A percentile compares a stretch with the other conserved stretches of the same genome.
These are phyloP conservation scores for Poecilus cupreus DNA, from an alignment of 2,888 invertebrate genomes.

Conservation along the genomic window DNA sequence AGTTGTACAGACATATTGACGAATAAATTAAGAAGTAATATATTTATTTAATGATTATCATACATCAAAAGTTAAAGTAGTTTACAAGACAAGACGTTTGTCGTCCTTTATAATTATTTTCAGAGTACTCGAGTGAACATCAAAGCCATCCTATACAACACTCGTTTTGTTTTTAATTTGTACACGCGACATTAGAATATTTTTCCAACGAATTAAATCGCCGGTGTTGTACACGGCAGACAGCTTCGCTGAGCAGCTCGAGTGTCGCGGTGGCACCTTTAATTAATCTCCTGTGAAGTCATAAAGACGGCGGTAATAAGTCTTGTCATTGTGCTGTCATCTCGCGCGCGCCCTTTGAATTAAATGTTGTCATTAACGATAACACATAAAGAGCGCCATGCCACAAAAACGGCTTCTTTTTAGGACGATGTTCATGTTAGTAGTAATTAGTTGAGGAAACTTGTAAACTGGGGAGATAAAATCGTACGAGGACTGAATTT, in stretches of 20 bases:
- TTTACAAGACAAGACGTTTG: too few species aligned
- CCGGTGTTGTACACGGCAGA: too few species aligned
- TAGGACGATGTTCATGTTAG: not conserved
- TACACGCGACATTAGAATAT: too few species aligned
- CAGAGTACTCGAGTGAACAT: too few species aligned
- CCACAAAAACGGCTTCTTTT: not conserved
- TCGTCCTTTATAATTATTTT: too few species aligned
- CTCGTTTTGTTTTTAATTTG: too few species aligned
- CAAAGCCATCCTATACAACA: too few species aligned
- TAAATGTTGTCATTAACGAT: not conserved
- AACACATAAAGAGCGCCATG: not conserved
- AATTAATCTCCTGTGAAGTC: constrained; percentile 30
- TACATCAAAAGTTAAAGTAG: too few species aligned
- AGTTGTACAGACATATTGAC: too few species aligned
- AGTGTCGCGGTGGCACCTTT: constrained; percentile 25
- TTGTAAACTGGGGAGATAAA: not conserved
- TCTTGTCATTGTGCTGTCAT: constrained; percentile 22
- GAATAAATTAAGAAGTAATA: too few species aligned
- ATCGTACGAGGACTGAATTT: not conserved
- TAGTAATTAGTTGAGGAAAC: constrained; percentile 1
- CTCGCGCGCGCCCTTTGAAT: not conserved
- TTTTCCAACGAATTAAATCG: too few species aligned
- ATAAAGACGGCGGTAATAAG: constrained; percentile 20
- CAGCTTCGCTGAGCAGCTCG: not conserved
- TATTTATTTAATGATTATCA: too few species aligned